Conservation (phyloP, 2,888 invertebrate genomes). For the Boloria selene region DNA sequence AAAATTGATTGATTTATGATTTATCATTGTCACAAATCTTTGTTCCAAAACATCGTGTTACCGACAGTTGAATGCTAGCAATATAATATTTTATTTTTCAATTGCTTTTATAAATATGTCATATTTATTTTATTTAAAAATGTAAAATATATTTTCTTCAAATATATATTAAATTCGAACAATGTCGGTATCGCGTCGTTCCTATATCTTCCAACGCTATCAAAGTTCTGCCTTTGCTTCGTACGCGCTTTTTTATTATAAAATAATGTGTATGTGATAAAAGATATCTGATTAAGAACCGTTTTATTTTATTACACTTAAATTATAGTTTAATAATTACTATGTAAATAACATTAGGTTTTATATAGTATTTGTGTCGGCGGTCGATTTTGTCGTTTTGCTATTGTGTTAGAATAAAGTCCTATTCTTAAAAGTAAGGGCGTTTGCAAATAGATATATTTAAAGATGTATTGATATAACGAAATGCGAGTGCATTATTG, state of each 20-base stretch:
- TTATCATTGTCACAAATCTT: neutral
- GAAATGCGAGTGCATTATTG: constrained; percentile 16
- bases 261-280: constrained; percentile 73
- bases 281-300: constrained; percentile 69
- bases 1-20: neutral
- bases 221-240: constrained; percentile 19
- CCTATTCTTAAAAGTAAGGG: constrained; percentile 14
- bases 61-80: neutral
- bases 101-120: neutral
- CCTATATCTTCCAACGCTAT: constrained; percentile 17
- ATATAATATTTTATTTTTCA: neutral
- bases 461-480: constrained; percentile 7
- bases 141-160: constrained; percentile 2
- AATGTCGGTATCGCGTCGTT: constrained; percentile 14
- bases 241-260: constrained; percentile 23
- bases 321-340: constrained; percentile 67
- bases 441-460: constrained; percentile 16
- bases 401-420: constrained; percentile 20
- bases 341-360: constrained; percentile 73
- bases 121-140: constrained; percentile 11
- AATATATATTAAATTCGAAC: neutral
- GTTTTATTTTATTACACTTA: constrained; percentile 68
- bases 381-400: constrained; percentile 31
- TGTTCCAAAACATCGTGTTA: neutral
- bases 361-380: constrained; percentile 55